These are phyloP conservation scores for Oscheius sp. DNA, from an alignment of 2,888 invertebrate species.

Conservation along the genomic window DNA sequence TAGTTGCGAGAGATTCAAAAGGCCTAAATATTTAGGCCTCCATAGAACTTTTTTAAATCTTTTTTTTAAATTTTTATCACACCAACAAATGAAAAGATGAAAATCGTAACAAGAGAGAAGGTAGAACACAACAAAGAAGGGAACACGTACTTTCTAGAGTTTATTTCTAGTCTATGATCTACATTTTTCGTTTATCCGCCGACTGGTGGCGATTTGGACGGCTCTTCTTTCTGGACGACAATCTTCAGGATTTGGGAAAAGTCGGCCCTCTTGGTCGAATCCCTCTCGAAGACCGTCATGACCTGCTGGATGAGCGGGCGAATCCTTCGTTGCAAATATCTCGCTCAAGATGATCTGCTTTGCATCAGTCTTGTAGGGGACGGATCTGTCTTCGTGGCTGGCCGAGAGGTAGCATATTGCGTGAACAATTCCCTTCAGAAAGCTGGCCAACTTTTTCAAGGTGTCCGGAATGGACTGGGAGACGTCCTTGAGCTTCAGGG, in stretches of 20 bases:
- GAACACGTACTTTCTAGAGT: no score
- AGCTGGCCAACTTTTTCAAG: slow-evolving; percentile 39
- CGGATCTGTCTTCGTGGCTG: slow-evolving; percentile 44
- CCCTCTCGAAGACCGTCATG: slow-evolving; percentile 40
- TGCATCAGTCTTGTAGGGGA: slow-evolving; percentile 49
- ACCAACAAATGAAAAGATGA: no score
- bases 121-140: no score
- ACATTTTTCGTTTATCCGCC: no score
- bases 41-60: no score
- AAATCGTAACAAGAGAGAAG: no score
- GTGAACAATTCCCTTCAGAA: slow-evolving; percentile 16
- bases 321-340: slow-evolving; percentile 21
- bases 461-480: slow-evolving; percentile 39
- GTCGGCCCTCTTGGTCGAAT: slow-evolving; percentile 9
- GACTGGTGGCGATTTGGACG: neutral
- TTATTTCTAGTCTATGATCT: no score
- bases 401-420: slow-evolving; percentile 35
- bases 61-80: no score
- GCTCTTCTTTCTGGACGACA: slow-evolving; percentile 18
- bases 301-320: slow-evolving; percentile 40
- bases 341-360: slow-evolving; percentile 36
- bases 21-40: no score
- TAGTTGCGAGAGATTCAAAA: no score
- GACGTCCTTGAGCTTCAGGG: slow-evolving; percentile 33
- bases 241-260: slow-evolving; percentile 12